These are phyloP conservation scores for Myripristis jacobus DNA, from an alignment of 2,797 vertebrate genomes.

Conservation along the genomic window DNA sequence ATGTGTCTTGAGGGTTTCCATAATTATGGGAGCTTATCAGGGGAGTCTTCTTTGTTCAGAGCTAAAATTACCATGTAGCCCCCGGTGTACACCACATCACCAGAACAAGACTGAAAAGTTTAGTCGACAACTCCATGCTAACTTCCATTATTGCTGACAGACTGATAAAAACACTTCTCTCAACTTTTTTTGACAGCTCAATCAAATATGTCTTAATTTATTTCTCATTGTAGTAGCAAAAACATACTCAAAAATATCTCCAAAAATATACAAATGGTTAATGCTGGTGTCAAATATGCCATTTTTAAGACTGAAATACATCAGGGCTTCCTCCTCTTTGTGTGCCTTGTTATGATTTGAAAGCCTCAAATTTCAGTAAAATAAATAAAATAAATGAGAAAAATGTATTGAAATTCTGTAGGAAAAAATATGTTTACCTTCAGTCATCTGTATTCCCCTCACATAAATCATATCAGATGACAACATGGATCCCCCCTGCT, in stretches of 20 bases:
- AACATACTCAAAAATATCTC: neutral
- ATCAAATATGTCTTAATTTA: neutral
- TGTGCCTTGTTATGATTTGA: no score
- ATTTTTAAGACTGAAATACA: no score
- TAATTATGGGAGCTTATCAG: constrained; percentile 48
- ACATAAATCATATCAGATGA: neutral
- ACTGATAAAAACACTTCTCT: constrained; percentile 15
- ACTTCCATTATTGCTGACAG: constrained; percentile 39
- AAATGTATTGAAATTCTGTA: no score
- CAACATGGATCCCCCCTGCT: neutral
- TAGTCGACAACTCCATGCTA: constrained; percentile 1
- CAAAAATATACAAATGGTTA: neutral
- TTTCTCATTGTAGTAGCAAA: neutral
- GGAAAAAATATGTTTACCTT: no score
- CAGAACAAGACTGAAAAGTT: constrained; percentile 28
- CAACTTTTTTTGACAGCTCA: constrained; percentile 7
- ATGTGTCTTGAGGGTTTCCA: constrained; percentile 40
- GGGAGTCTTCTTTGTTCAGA: constrained; percentile 44
- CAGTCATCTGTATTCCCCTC: no score
- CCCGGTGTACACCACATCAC: constrained; percentile 34
- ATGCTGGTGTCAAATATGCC: no score
- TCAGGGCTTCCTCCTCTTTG: no score
- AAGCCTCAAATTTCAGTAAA: no score
- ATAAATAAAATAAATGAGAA: no score
- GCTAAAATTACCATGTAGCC: constrained; percentile 50